Conservation (phyloP, 2,797 vertebrate species). For the Pachyuromys duprasi region DNA sequence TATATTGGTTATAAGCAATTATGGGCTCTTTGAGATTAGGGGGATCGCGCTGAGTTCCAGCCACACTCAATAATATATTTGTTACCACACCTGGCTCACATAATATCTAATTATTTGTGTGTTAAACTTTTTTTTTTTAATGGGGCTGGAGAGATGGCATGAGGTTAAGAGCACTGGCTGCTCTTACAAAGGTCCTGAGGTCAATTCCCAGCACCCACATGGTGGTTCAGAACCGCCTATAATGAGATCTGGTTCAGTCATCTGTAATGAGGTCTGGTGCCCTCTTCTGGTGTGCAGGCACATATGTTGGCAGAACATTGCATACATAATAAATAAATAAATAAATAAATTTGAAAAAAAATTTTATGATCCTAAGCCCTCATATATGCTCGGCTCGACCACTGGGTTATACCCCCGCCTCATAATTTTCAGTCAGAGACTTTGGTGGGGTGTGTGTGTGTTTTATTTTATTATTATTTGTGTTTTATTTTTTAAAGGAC, state of each 20-base stretch:
- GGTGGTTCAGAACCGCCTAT: too few species aligned
- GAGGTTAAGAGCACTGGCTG: too few species aligned
- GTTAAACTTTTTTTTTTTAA: too few species aligned
- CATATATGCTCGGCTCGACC: neutral
- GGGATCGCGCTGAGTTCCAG: neutral
- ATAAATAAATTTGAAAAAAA: too few species aligned
- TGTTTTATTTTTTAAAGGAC: neutral
- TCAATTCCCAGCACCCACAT: too few species aligned
- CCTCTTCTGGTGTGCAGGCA: too few species aligned
- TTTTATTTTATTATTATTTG: neutral
- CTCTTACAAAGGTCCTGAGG: too few species aligned
- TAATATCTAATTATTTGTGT: neutral
- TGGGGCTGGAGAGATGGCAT: too few species aligned
- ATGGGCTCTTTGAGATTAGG: slow-evolving; percentile 37
- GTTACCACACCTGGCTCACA: neutral
- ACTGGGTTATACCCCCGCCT: neutral
- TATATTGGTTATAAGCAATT: slow-evolving; percentile 33
- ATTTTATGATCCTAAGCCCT: neutral
- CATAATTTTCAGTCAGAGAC: neutral
- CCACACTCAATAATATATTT: neutral
- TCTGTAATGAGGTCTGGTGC: too few species aligned
- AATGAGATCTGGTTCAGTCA: too few species aligned
- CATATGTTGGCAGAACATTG: too few species aligned
- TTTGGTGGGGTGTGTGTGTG: neutral
- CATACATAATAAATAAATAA: too few species aligned